Conservation (phyloP, 2,888 invertebrate species). For the Phyto melanocephala region DNA sequence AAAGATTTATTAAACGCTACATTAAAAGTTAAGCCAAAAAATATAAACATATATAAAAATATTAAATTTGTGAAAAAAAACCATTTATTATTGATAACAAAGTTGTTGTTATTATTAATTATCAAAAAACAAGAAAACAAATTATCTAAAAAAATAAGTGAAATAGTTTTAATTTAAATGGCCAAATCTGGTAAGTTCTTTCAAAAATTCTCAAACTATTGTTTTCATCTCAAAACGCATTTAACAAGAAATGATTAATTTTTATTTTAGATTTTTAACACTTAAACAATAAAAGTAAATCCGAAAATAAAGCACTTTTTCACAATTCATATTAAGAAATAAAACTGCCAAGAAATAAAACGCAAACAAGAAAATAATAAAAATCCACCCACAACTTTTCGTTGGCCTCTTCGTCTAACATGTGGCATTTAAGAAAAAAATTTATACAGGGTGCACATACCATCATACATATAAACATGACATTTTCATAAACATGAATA, state of each 20-base stretch:
- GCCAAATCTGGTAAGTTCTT: slow-evolving; percentile 57
- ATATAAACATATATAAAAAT: too few species aligned
- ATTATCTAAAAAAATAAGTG: slow-evolving; percentile 2
- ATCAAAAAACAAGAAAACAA: background rate
- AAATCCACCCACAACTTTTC: slow-evolving; percentile 32
- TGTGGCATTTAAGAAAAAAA: slow-evolving; percentile 1
- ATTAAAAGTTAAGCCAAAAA: background rate
- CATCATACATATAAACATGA: background rate
- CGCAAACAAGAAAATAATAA: background rate
- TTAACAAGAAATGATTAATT: slow-evolving; percentile 47
- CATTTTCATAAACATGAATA: background rate
- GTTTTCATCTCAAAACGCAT: background rate
- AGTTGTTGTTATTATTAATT: background rate
- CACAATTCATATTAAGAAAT: slow-evolving; percentile 21
- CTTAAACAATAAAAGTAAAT: background rate
- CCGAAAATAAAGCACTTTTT: background rate
- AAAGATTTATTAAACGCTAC: background rate
- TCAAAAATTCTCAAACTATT: background rate
- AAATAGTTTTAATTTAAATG: background rate
- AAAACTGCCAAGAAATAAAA: background rate
- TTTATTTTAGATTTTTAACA: slow-evolving; percentile 56
- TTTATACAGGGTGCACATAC: slow-evolving; percentile 27
- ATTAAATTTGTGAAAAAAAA: background rate
- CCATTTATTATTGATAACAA: too few species aligned
- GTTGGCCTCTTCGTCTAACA: background rate